Percentiles rank a stretch among this genome's conserved stretches.
Conservation (phyloP, 2,888 invertebrate species). For the Sepioteuthis lessoniana region DNA sequence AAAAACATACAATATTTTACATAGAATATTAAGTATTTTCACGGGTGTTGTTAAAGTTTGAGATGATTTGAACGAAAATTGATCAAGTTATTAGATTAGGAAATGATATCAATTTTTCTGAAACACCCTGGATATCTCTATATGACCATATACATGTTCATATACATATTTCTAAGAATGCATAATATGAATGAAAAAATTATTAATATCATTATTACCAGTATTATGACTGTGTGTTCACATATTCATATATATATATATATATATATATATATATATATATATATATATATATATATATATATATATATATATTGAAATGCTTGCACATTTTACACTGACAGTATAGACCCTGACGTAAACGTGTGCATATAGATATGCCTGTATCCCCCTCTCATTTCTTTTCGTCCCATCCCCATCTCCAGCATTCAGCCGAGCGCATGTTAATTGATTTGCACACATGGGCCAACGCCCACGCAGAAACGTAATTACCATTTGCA, state of each 20-base stretch:
- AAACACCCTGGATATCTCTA: too few relatives aligned
- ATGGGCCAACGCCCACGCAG: not conserved
- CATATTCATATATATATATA: not conserved
- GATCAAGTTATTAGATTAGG: too few relatives aligned
- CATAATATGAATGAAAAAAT: too few relatives aligned
- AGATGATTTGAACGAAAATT: too few relatives aligned
- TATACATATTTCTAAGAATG: too few relatives aligned
- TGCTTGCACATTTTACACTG: not conserved
- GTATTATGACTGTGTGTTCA: not conserved
- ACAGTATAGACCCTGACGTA: not conserved
- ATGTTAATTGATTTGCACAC: not conserved
- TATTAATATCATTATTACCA: too few relatives aligned
- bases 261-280: not conserved
- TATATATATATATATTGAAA: not conserved
- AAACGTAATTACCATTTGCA: not conserved
- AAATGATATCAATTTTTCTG: too few relatives aligned
- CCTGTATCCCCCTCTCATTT: not conserved
- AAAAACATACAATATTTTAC: too few relatives aligned
- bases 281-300: not conserved
- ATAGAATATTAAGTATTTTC: too few relatives aligned
- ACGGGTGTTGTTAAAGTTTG: too few relatives aligned
- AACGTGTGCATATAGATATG: not conserved
- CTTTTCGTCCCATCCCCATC: not conserved
- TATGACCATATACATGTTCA: too few relatives aligned
- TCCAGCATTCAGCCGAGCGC: not conserved